Evolutionary conservation across 1,140 invertebrate species (phyloP), one percentile per base, ranked within the genome.

Genomic region (Dendroctonus valens): DNA sequence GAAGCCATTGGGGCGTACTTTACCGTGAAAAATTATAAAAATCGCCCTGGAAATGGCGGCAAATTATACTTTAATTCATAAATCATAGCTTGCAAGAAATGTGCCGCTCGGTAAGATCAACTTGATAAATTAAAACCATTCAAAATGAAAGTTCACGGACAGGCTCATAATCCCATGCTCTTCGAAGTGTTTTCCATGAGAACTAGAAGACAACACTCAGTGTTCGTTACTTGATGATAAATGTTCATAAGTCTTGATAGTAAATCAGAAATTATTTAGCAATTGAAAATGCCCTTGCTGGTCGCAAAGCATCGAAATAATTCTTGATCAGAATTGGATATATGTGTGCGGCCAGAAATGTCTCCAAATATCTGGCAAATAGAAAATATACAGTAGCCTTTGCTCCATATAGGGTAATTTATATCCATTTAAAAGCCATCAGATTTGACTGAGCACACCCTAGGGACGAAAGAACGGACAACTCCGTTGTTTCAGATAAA

Each of bases 401-500:
- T 6, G 49, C 12, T 55, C 60, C 60, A 46, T 40, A 48, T 63
- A 63, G 60, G 60, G 12, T 63, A 63, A 63, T 63, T 63, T 38
- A 46, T 63, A 63, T 63, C 60, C 60, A 63, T 63, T 63, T 63
- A 51, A 63, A 63, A 53, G 41, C 60, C 51, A 63, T 63, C 60
- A 55, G 60, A 63, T 63, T 63, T 63, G 60, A 63, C 60, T 12
- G 51, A 63, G 42, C 41, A 63, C 60, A 39, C 60, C 51, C 51
- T 37, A 12, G 60, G 60, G 60, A 63, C 8, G 9, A 15, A 37
- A 7, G 51, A 12, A 63, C 51, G 50, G 54, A 55, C 48, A 41
- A 42, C 51, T 54, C 26, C 42, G n/a, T 63, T 53, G 60, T 53
- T 63, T 55, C 60, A 46, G 46, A 54, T 63, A 63, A 63, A 63